Conservation (phyloP, 2,888 invertebrate genomes). For the Rutpela maculata region DNA sequence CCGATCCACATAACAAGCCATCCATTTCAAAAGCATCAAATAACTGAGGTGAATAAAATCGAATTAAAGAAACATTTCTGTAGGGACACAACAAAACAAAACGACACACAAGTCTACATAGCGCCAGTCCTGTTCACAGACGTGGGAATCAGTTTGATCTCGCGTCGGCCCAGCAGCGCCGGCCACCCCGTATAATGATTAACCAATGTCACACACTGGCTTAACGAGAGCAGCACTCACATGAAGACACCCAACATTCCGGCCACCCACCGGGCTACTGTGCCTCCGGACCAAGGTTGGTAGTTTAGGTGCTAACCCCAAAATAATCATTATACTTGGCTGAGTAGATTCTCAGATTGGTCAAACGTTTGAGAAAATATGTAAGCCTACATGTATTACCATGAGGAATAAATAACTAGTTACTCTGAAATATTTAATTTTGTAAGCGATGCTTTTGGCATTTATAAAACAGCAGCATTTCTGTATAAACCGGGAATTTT, state of each 20-base stretch:
- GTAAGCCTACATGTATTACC: too few relatives aligned
- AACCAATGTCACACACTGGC: conserved; percentile 62
- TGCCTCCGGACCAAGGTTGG: background rate
- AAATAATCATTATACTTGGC: background rate
- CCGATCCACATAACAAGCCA: background rate
- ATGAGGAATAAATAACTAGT: too few relatives aligned
- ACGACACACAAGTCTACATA: conserved; percentile 34
- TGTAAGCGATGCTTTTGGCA: too few relatives aligned
- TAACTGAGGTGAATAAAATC: conserved; percentile 10
- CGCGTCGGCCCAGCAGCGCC: conserved; percentile 50
- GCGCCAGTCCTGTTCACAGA: conserved; percentile 41
- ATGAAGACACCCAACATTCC: conserved; percentile 59
- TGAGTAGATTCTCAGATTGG: background rate
- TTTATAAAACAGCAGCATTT: too few relatives aligned
- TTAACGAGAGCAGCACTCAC: conserved; percentile 62
- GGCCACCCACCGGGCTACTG: conserved; percentile 60
- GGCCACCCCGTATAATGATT: conserved; percentile 61
- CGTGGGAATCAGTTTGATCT: conserved; percentile 55
- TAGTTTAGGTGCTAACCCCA: conserved; percentile 18
- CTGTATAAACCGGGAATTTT: too few relatives aligned
- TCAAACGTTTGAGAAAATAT: too few relatives aligned
- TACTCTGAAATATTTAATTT: too few relatives aligned
- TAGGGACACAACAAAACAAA: conserved; percentile 37
- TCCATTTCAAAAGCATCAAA: background rate
- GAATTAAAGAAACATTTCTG: conserved; percentile 27